These are phyloP conservation scores for Semnopithecus entellus DNA, from an alignment of 2,113 vertebrate species.

Conservation along the genomic window DNA sequence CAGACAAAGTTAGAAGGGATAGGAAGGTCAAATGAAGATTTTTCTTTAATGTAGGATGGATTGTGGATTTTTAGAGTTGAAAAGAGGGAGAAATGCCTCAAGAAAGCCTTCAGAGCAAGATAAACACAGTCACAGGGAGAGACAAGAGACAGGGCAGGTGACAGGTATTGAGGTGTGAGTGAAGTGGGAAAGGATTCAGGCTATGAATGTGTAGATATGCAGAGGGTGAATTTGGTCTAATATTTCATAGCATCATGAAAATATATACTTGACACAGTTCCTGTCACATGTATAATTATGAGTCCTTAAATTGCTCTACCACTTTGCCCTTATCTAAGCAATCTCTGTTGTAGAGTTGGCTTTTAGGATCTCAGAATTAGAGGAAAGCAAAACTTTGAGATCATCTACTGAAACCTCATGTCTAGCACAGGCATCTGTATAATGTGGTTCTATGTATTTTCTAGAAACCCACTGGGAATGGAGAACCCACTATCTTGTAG, in stretches of 20 bases:
- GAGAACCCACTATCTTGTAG: accelerated
- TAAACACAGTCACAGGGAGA: neutral
- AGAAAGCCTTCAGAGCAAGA: neutral
- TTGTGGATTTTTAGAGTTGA: neutral
- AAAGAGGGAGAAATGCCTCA: neutral
- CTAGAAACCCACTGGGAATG: neutral
- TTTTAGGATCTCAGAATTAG: neutral
- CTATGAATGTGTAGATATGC: neutral
- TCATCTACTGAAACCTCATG: neutral
- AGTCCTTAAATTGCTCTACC: neutral
- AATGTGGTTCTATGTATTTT: neutral
- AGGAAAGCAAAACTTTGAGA: neutral
- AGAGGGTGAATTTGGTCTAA: neutral
- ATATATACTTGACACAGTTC: neutral
- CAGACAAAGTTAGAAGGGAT: neutral
- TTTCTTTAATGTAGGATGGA: neutral
- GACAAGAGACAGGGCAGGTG: neutral
- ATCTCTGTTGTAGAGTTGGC: neutral
- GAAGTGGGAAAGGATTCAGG: neutral
- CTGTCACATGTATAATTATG: neutral
- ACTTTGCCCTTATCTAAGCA: neutral
- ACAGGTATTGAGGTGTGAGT: neutral
- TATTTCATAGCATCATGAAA: neutral
- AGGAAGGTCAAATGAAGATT: constrained; percentile 7
- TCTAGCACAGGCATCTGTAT: neutral